These are phyloP conservation scores for Rhagoletis pomonella DNA, from an alignment of 1,140 invertebrate species.

Conservation along the genomic window DNA sequence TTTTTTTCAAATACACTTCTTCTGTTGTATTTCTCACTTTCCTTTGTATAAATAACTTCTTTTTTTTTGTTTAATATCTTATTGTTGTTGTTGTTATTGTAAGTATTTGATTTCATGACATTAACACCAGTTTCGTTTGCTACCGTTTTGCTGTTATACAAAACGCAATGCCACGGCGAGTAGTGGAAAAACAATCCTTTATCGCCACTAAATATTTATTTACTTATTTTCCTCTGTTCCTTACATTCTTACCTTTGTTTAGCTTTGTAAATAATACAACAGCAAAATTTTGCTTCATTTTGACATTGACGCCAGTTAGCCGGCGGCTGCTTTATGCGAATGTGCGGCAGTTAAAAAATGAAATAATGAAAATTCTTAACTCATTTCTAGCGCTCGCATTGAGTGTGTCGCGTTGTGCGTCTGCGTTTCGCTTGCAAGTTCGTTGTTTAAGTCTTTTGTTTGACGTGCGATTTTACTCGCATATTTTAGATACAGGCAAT, in stretches of 20 bases:
- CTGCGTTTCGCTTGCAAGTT: background rate
- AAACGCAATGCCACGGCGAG: background rate
- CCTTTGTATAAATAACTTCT: background rate
- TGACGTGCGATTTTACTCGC: background rate
- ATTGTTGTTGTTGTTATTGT: constrained; percentile 9
- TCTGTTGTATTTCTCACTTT: constrained; percentile 7
- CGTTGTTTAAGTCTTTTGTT: constrained; percentile 52
- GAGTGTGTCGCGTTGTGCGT: background rate
- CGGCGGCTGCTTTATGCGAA: background rate
- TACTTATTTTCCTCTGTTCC: background rate
- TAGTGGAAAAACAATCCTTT: background rate
- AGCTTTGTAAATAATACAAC: background rate
- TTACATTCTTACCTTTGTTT: background rate
- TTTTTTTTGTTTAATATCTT: background rate
- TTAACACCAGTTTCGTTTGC: constrained; percentile 30
- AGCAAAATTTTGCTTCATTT: background rate
- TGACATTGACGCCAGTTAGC: constrained; percentile 36
- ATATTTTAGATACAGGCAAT: background rate
- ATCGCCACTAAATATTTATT: constrained; percentile 12
- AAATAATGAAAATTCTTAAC: background rate
- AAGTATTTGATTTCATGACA: constrained; percentile 46
- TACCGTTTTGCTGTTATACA: constrained; percentile 32
- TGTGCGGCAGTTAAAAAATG: background rate
- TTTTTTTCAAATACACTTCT: background rate
- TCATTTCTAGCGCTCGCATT: background rate